These are phyloP conservation scores for Tribolium madens DNA, from an alignment of 1,140 invertebrate species.

Conservation along the genomic window DNA sequence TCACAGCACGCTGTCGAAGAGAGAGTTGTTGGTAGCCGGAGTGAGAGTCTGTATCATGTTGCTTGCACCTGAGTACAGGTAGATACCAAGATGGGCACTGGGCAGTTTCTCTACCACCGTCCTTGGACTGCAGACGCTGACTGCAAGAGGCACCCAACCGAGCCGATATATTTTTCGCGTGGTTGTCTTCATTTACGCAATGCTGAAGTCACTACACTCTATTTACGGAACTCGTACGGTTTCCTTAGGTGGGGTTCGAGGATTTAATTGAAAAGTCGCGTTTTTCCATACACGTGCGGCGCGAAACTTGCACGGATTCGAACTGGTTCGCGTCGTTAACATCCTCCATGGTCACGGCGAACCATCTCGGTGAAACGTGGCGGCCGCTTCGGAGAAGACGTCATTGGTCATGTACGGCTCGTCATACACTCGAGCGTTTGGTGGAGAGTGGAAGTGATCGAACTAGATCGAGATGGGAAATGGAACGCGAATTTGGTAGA, in stretches of 20 bases:
- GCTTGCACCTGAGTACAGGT: conserved; percentile 34
- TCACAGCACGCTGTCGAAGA: neutral
- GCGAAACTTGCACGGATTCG: neutral
- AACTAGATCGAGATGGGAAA: too few species aligned
- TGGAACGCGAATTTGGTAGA: neutral
- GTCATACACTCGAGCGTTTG: conserved; percentile 2
- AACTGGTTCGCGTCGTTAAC: conserved; percentile 20
- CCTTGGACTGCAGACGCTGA: conserved; percentile 29
- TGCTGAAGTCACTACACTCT: neutral
- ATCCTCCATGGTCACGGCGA: conserved; percentile 27
- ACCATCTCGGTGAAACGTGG: neutral
- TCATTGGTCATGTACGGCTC: conserved; percentile 3
- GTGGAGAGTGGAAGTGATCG: neutral
- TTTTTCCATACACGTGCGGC: conserved; percentile 11
- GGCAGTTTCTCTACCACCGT: conserved; percentile 31
- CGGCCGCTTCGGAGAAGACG: neutral
- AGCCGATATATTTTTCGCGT: neutral
- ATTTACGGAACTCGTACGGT: conserved; percentile 23
- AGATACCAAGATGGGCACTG: conserved; percentile 23
- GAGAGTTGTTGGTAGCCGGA: conserved; percentile 70
- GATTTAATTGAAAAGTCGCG: neutral
- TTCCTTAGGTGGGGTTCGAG: neutral
- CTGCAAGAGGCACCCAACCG: neutral
- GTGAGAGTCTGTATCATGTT: conserved; percentile 8
- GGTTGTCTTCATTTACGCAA: neutral